Percentiles rank a stretch among this genome's conserved stretches.
phyloP scores from a whole-genome alignment of 2,888 invertebrate species.

The Sceliomorpha sp. region DNA sequence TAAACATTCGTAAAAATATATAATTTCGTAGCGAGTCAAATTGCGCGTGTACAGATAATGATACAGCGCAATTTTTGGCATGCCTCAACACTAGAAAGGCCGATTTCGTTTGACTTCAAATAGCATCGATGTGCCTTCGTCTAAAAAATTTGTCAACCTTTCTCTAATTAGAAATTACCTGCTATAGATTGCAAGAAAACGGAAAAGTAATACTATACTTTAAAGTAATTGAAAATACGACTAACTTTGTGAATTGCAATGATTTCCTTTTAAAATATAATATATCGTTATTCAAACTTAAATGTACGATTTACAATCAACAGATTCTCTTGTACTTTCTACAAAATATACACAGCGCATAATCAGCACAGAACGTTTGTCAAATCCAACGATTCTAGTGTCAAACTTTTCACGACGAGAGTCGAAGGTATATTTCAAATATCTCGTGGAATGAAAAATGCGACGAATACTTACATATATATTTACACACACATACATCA shows the following conservation, averaged over 20 bases:
- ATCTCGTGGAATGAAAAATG: conserved; percentile 29
- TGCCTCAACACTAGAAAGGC: conserved; percentile 4
- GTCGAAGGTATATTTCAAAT: conserved; percentile 26
- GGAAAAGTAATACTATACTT: conserved; percentile 12
- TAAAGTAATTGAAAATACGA: no score
- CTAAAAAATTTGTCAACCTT: conserved; percentile 2
- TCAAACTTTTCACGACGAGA: conserved; percentile 41
- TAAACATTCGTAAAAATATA: background rate
- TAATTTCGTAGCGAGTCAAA: conserved; percentile 15
- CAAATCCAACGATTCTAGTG: conserved; percentile 23
- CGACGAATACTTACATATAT: conserved; percentile 41
- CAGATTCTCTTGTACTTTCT: background rate
- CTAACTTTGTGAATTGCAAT: no score
- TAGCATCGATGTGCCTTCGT: conserved; percentile 9
- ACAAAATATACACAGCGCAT: conserved; percentile 3
- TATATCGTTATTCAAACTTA: no score
- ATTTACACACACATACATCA: conserved; percentile 38
- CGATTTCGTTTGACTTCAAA: conserved; percentile 17
- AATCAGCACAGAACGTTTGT: conserved; percentile 15
- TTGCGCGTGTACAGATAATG: conserved; percentile 1
- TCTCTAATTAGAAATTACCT: conserved; percentile 2
- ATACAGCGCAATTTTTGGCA: conserved; percentile 19
- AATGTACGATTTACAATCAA: no score
- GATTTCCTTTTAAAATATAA: no score
- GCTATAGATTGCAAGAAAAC: conserved; percentile 4